These are phyloP conservation scores for Apaloderma vittatum DNA, from an alignment of 2,113 vertebrate species.

Conservation along the genomic window DNA sequence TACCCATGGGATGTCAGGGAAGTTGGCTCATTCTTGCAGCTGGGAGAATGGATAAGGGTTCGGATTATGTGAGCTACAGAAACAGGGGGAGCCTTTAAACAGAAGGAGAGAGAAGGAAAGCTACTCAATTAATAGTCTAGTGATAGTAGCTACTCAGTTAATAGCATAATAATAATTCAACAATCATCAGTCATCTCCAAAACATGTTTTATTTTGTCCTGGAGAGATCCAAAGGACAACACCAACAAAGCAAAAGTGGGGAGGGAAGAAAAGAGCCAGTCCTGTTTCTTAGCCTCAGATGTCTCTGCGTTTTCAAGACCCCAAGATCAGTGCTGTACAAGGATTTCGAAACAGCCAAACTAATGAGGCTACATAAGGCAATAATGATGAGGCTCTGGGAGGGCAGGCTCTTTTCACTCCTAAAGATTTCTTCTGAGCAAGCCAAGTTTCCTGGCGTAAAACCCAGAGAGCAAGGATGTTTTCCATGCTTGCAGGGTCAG, in stretches of 20 bases:
- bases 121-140: background rate
- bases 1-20: conserved; percentile 51
- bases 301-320: conserved; percentile 14
- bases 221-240: background rate
- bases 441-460: conserved; percentile 4
- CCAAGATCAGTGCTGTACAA: background rate
- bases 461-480: background rate
- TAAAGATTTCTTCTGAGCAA: background rate
- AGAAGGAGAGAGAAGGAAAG: background rate
- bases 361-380: background rate
- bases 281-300: background rate
- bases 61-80: background rate
- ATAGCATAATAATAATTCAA: background rate
- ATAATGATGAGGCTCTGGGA: background rate
- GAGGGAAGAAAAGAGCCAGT: background rate
- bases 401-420: background rate
- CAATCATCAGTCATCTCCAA: background rate
- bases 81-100: background rate
- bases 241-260: background rate
- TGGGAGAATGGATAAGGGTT: background rate
- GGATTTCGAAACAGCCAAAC: background rate
- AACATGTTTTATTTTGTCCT: background rate
- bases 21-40: background rate
- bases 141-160: background rate
- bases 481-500: conserved; percentile 2